Conservation (phyloP, 1,140 invertebrate species). For the Trinorchestia longiramus region DNA sequence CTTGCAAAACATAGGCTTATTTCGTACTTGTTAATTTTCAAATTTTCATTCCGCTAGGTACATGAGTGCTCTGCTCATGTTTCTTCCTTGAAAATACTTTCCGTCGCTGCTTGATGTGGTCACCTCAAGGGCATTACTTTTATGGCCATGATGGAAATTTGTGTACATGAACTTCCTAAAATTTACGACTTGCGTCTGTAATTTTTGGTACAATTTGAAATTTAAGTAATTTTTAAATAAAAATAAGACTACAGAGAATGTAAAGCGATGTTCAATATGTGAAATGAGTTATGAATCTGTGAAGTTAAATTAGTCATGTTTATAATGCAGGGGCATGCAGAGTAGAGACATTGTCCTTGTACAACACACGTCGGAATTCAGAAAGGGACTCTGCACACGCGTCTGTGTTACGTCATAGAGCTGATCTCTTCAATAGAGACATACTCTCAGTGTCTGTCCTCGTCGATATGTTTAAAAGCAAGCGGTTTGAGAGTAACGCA, state of each 20-base stretch:
- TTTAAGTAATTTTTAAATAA: neutral
- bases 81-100: neutral
- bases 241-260: neutral
- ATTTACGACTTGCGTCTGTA: neutral
- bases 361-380: neutral
- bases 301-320: neutral
- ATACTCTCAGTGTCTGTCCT: neutral
- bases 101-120: neutral
- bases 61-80: neutral
- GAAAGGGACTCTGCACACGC: too few relatives aligned
- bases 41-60: neutral
- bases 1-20: neutral
- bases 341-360: neutral
- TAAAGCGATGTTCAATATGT: neutral
- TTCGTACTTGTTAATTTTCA: neutral
- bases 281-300: neutral
- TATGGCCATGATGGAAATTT: neutral
- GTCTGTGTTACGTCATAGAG: too few relatives aligned
- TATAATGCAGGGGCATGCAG: too few relatives aligned
- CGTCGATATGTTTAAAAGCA: neutral
- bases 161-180: neutral
- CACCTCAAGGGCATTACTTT: neutral
- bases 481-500: neutral
- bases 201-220: neutral
- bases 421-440: too few relatives aligned